Evolutionary conservation across 2,888 invertebrate genomes (phyloP).

Genomic region (Agrochola lota): DNA sequence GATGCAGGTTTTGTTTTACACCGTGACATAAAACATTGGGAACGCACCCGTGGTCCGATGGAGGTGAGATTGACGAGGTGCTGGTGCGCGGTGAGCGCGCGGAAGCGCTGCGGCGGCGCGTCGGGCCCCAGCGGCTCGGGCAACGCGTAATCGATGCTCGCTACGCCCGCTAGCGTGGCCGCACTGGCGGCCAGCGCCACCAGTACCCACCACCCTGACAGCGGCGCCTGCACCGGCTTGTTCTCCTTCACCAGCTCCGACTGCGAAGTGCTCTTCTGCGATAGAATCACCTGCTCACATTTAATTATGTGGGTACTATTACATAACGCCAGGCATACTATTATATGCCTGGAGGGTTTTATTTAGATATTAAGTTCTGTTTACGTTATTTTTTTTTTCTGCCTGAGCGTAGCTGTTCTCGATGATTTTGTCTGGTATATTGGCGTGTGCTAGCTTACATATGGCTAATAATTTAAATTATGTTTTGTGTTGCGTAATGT

Average conservation of each 20-base stretch:
- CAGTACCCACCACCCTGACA: slow-evolving; percentile 81
- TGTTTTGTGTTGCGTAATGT: too few relatives aligned
- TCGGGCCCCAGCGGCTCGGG: slow-evolving; percentile 86
- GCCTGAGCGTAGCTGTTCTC: too few relatives aligned
- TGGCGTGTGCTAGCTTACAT: too few relatives aligned
- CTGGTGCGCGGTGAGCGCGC: slow-evolving; percentile 92
- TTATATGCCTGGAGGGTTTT: too few relatives aligned
- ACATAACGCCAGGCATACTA: too few relatives aligned
- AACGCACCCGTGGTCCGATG: slow-evolving; percentile 90
- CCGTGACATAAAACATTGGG: background rate
- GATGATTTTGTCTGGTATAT: too few relatives aligned
- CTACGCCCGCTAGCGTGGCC: slow-evolving; percentile 87
- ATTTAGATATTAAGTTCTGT: too few relatives aligned
- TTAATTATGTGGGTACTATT: background rate
- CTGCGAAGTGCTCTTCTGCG: slow-evolving; percentile 27
- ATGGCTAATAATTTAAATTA: too few relatives aligned
- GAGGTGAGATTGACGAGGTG: slow-evolving; percentile 91
- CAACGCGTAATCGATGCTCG: slow-evolving; percentile 90
- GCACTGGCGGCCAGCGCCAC: slow-evolving; percentile 89
- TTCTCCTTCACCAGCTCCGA: slow-evolving; percentile 77
- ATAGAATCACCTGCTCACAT: slow-evolving; percentile 8
- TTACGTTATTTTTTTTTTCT: too few relatives aligned
- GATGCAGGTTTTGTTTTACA: background rate
- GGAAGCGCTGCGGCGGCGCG: slow-evolving; percentile 88
- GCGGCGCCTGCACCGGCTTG: slow-evolving; percentile 62